Evolutionary conservation across 1,140 invertebrate species (phyloP), one percentile per base, ranked within the genome.

Genomic region (Muscidifurax raptorellus): DNA sequence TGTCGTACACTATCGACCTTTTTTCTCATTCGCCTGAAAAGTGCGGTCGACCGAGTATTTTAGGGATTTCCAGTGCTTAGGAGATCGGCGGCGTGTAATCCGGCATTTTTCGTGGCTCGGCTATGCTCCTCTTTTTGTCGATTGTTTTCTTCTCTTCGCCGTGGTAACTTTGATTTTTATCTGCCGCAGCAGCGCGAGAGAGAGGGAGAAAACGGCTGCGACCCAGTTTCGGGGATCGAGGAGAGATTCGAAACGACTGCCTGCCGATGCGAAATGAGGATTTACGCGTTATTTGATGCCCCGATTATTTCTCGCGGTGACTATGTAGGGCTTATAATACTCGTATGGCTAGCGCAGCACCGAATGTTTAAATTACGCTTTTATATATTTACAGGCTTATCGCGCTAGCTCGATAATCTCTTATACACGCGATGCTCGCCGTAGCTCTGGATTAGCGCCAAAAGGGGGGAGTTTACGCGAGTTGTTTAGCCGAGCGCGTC

Each of bases 221-320:
- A 40, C 36, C 36, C 36, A 40, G 36, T 40, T 40, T 40, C 47
- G 13, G 13, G 15, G 1, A 47, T 47, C 52, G 52, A 59, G 52
- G 52, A 59, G 52, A 59, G 18, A 47, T 47, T 15, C 44, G 44
- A 10, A 47, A 47, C 44, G 44, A 10, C 44, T 47, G 44, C 44
- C 15, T 15, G 15, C 64, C 22, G 25, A 66, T 66, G 25, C 64
- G 64, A 66, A 71, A 80, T 28, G 27, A 80, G 40, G 44, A 44
- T 47, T 52, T 47, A 81, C 40, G 80, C 47, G 44, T 72, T 81
- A 22, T 27, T 77, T 47, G 79, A 69, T 71, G 52, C 52, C 52
- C n/a, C 52, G 18, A n/a, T 59, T 59, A 59, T 59, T n/a, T 47
- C 13, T 7, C 13, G n/a, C n/a, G n/a, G n/a, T n/a, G n/a, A n/a